Evolutionary conservation across 2,888 invertebrate species (phyloP), one percentile per base, ranked within the genome.

Genomic region (Amphipoea oculea): DNA sequence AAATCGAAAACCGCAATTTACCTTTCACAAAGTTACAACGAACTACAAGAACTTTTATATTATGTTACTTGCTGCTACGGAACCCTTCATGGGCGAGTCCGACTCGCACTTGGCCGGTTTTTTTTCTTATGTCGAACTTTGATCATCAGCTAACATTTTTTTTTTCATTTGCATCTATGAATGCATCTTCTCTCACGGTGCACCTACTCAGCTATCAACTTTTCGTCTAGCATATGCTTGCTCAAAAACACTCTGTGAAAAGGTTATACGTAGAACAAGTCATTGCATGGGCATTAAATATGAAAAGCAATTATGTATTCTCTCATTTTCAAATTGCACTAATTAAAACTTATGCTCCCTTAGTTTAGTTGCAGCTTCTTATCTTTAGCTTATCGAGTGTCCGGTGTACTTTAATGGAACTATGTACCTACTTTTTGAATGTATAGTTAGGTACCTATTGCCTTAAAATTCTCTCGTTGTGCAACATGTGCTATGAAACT

Each of bases 401-500:
- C 20, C 14, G 12, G 1, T 20, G 17, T 67, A 17, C 17, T 57
- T 5, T 78, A 20, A 42, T 40, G 29, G n/a, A 45, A 71, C 17
- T 29, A 17, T n/a, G 23, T 54, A 78, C 14, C 23, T 54, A 78
- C 14, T 40, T 66, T 68, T 36, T 57, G 54, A 45, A 40, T 29
- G 20, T 12, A 63, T 48, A 42, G 14, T 57, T 76, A 20, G 57
- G n/a, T n/a, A 45, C 12, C 3, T 29, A 54, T 36, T 45, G 62
- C 54, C 66, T 54, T 65, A 40, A 51, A 72, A 51, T 60, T 42
- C 7, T 29, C 14, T 73, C 11, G 63, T 78, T 70, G 17, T 66
- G 74, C 67, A 78, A 86, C 40, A 76, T 57, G 76, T 74, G 45
- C 67, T 73, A 74, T 57, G 42, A 74, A 72, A 65, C 40, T 54